A percentile compares a stretch with the other conserved stretches of the same genome.
Evolutionary conservation across 2,888 invertebrate species (phyloP).

Genomic region (Priocnemis perturbator): DNA sequence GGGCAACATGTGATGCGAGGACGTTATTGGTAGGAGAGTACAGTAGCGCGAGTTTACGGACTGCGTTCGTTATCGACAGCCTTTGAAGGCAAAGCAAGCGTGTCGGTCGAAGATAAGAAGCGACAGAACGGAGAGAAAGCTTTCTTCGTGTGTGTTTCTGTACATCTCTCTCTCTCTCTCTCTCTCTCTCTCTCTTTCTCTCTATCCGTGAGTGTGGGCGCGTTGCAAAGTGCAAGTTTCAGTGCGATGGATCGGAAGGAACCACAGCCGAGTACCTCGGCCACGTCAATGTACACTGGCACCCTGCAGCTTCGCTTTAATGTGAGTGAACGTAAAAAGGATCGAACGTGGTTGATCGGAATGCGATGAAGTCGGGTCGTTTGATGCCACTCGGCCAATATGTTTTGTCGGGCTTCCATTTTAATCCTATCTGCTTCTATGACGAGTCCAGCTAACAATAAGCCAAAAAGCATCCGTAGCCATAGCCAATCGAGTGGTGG

Average conservation of each 20-base stretch:
- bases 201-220: too few relatives aligned
- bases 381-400: not conserved
- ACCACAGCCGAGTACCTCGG: conserved; percentile 46
- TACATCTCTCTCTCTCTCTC: too few relatives aligned
- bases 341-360: not conserved
- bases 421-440: too few relatives aligned
- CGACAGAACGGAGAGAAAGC: conserved; percentile 12
- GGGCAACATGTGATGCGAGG: not conserved
- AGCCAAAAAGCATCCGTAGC: too few relatives aligned
- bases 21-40: not conserved
- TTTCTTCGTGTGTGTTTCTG: not conserved
- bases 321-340: conserved; percentile 65
- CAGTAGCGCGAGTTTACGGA: too few relatives aligned
- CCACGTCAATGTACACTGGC: conserved; percentile 57
- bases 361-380: too few relatives aligned
- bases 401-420: too few relatives aligned
- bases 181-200: not conserved
- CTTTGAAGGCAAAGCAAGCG: not conserved
- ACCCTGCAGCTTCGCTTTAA: conserved; percentile 73
- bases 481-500: too few relatives aligned
- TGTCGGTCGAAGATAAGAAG: conserved; percentile 7
- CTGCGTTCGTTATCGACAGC: too few relatives aligned
- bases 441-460: too few relatives aligned
- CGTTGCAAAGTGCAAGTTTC: conserved; percentile 25
- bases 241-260: conserved; percentile 59